These are phyloP conservation scores for Chamaetylas fuelleborni DNA, from an alignment of 2,113 vertebrate species.

Conservation along the genomic window DNA sequence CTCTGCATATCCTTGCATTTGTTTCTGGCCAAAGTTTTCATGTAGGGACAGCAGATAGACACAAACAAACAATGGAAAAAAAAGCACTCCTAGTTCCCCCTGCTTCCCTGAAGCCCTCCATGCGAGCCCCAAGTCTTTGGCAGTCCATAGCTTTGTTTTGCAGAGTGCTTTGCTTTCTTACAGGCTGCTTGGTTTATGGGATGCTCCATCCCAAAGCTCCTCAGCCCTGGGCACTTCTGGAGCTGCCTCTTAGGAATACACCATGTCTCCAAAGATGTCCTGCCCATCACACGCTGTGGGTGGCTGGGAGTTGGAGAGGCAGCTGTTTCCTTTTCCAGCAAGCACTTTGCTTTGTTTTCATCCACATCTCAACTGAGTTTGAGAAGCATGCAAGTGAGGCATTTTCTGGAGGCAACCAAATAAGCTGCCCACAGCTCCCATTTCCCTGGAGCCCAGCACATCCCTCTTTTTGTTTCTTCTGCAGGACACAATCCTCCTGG, in stretches of 20 bases:
- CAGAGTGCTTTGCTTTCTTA: background rate
- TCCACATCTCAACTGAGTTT: background rate
- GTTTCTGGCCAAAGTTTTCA: background rate
- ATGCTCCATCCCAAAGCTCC: background rate
- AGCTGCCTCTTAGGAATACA: background rate
- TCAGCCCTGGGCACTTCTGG: background rate
- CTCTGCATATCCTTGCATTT: background rate
- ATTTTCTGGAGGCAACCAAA: background rate
- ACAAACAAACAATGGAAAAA: background rate
- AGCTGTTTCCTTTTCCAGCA: slow-evolving; percentile 21
- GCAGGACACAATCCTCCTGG: background rate
- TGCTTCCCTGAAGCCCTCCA: background rate
- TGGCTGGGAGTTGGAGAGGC: background rate
- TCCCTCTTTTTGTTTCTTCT: background rate
- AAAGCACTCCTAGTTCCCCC: background rate
- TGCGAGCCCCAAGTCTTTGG: background rate
- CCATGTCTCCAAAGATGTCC: background rate
- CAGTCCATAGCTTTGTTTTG: background rate
- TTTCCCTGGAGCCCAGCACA: background rate
- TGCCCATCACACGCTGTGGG: background rate
- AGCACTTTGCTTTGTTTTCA: background rate
- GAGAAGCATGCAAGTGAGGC: background rate
- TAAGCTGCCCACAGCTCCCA: background rate
- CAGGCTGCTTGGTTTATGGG: background rate
- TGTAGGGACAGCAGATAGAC: background rate